These are phyloP conservation scores for Liasis olivaceus DNA, from an alignment of 2,797 vertebrate species.

Conservation along the genomic window DNA sequence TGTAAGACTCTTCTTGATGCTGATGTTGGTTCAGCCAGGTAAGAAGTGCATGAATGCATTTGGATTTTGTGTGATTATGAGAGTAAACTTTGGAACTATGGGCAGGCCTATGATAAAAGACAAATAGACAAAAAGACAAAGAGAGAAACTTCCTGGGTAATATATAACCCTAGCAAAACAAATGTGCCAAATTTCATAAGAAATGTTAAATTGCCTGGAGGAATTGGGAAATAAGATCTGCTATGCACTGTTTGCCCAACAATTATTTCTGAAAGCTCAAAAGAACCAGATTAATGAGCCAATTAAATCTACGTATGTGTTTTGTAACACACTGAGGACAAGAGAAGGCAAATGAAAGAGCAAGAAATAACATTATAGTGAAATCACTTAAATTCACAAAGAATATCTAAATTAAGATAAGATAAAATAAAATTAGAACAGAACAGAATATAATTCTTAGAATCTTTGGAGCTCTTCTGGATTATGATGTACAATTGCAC, in stretches of 20 bases:
- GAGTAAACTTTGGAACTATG: not conserved
- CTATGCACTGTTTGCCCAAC: not conserved
- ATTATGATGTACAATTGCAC: not conserved
- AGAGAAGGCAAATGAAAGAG: not conserved
- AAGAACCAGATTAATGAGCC: not conserved
- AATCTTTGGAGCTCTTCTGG: not conserved
- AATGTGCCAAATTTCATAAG: not conserved
- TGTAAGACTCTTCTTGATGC: not conserved
- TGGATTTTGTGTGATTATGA: not conserved
- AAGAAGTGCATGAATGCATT: not conserved
- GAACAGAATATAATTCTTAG: not conserved
- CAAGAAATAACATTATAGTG: not conserved
- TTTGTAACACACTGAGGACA: not conserved
- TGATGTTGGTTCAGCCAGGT: not conserved
- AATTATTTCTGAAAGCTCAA: not conserved
- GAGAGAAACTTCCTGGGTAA: not conserved
- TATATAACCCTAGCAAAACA: not conserved
- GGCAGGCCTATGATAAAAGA: not conserved
- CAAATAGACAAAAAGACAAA: not conserved
- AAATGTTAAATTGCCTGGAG: not conserved
- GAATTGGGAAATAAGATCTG: not conserved
- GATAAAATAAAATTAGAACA: not conserved
- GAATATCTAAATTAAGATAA: not conserved
- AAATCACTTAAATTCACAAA: not conserved
- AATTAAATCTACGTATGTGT: not conserved